Evolutionary conservation across 2,797 vertebrate genomes (phyloP).

Genomic region (Ctenopoma kingsleyae): DNA sequence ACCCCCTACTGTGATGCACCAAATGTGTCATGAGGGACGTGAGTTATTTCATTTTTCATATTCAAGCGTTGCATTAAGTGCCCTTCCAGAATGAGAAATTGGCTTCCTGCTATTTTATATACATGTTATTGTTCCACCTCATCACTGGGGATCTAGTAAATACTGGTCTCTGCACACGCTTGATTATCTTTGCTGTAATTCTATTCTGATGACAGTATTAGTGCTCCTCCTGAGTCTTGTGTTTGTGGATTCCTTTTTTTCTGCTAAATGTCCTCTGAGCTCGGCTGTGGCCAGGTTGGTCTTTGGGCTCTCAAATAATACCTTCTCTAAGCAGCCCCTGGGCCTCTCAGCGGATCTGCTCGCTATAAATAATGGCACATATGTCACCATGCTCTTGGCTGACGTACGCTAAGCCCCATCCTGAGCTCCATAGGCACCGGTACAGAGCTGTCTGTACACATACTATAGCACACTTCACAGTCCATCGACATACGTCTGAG

Average conservation of each 20-base stretch:
- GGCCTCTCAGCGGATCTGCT: conserved; percentile 73
- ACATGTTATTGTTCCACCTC: conserved; percentile 1
- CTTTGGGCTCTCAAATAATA: conserved; percentile 71
- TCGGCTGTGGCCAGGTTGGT: conserved; percentile 50
- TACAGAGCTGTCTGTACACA: conserved; percentile 8
- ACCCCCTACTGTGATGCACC: neutral
- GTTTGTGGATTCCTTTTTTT: conserved; percentile 18
- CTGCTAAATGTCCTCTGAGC: conserved; percentile 33
- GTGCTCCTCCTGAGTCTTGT: conserved; percentile 18
- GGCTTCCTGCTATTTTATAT: conserved; percentile 4
- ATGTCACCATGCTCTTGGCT: conserved; percentile 71
- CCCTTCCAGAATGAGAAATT: neutral
- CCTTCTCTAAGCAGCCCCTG: conserved; percentile 69
- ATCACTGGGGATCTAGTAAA: conserved; percentile 20
- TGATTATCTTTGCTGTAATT: conserved; percentile 24
- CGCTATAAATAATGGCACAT: conserved; percentile 82
- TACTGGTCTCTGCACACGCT: neutral
- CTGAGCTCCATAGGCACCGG: conserved; percentile 47
- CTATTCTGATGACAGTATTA: conserved; percentile 32
- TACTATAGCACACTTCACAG: neutral
- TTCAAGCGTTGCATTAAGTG: conserved; percentile 1
- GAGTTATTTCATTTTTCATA: neutral
- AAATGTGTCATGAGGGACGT: neutral
- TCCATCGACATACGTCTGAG: conserved; percentile 3
- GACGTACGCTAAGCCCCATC: conserved; percentile 65